phyloP scores from a whole-genome alignment of 2,888 invertebrate species.

The Bellardia bayeri region DNA sequence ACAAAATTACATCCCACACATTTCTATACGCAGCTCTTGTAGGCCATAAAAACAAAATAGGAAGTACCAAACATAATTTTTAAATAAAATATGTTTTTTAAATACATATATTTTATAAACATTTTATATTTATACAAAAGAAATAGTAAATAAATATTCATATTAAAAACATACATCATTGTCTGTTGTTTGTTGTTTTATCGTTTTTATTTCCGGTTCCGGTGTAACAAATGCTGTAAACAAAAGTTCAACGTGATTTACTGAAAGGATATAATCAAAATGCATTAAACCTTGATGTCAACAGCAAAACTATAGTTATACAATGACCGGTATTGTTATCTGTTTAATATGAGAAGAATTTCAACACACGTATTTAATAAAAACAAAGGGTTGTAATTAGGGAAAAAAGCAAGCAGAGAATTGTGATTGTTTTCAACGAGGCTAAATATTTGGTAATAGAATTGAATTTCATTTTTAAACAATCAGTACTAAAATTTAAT shows the following conservation, averaged over 20 bases:
- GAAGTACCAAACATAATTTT: slow-evolving; percentile 17
- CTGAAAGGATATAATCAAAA: slow-evolving; percentile 57
- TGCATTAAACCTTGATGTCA: slow-evolving; percentile 39
- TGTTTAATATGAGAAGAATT: neutral
- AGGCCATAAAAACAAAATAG: neutral
- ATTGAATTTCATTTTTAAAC: no score
- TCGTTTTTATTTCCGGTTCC: slow-evolving; percentile 68
- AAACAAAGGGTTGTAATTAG: neutral
- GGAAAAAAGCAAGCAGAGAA: no score
- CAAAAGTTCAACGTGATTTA: slow-evolving; percentile 62
- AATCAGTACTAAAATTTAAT: no score
- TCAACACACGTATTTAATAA: neutral
- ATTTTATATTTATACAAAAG: neutral
- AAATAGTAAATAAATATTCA: slow-evolving; percentile 4
- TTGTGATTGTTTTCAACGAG: no score
- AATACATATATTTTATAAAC: neutral
- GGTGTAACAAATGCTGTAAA: slow-evolving; percentile 60
- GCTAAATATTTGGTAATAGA: no score
- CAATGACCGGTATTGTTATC: neutral
- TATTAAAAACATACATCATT: slow-evolving; percentile 33
- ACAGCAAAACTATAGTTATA: neutral
- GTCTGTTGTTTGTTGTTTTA: slow-evolving; percentile 53
- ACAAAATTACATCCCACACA: neutral
- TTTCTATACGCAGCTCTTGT: neutral
- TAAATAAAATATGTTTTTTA: slow-evolving; percentile 11